phyloP scores from a whole-genome alignment of 2,797 vertebrate species.

The Channa striata region DNA sequence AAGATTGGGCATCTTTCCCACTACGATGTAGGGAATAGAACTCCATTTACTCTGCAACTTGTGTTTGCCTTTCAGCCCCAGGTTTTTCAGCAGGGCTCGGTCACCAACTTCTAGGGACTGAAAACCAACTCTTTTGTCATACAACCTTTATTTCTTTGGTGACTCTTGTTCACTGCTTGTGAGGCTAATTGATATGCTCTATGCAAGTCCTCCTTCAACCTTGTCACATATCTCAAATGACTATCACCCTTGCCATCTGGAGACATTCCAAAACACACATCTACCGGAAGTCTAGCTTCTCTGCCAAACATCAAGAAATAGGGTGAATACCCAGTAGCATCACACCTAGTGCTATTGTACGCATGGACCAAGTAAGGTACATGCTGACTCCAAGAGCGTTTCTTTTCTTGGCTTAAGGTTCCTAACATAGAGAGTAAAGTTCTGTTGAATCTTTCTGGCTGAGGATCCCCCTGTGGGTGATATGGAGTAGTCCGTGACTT shows the following conservation, averaged over 20 bases:
- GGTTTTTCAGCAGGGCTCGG: not conserved
- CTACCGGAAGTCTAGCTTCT: constrained; percentile 1
- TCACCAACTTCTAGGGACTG: too few species aligned
- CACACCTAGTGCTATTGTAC: not conserved
- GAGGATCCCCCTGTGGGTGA: not conserved
- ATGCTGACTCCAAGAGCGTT: not conserved
- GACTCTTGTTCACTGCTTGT: too few species aligned
- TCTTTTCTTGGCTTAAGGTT: not conserved
- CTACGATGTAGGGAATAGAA: too few species aligned
- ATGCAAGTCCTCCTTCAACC: too few species aligned
- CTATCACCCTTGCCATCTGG: not conserved
- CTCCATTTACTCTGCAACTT: not conserved
- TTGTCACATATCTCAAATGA: too few species aligned
- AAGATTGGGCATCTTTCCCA: too few species aligned
- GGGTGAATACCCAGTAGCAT: not conserved
- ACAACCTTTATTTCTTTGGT: too few species aligned
- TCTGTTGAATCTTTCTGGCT: not conserved
- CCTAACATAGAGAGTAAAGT: not conserved
- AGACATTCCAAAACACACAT: constrained; percentile 4
- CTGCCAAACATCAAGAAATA: constrained; percentile 19
- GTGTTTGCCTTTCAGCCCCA: not conserved
- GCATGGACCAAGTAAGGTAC: not conserved
- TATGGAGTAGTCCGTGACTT: not conserved
- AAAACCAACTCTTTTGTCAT: too few species aligned
- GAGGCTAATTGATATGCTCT: too few species aligned